Base-by-base conservation (phyloP, 2,113 vertebrate genomes). In the Peromyscus californicus region DNA sequence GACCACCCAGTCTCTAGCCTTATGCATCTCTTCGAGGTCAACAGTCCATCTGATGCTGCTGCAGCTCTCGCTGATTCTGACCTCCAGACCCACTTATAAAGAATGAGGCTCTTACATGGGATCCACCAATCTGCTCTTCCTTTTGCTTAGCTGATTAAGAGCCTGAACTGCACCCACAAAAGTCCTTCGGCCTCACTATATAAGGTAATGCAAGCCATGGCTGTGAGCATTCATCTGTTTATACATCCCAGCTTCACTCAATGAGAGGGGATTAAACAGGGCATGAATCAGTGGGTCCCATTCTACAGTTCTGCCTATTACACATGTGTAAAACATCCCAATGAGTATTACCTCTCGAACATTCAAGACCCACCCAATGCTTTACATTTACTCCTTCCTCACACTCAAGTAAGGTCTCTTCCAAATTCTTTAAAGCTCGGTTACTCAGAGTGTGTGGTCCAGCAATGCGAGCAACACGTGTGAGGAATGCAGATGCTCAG, bases 1-100 rank as follows among this genome's bases (percentile, higher is more conserved):
- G 3, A n/a, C 48, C 4, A 21, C 39, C 2, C 0, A 1, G 24
- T 7, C 29, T 22, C 61, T 0, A 29, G 59, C 39, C 36, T 84
- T 39, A 39, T 63, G 57, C 7, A 24, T 29, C 82, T 63, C 87
- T 54, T 72, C 69, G 11, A 90, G 72, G n/a, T 61, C 39, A 80
- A 22, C 3, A 31, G 36, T 13, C 51, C 4, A 61, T 86, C 5
- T 33, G 11, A 36, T 7, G 12, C 31, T 42, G 54, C 51, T 87
- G 91, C n/a, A 0, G 1, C 33, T 1, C 3, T 92, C 33, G 1
- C 42, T 33, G 17, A 24, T 65, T 21, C 7, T 93, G 36, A 39
- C 22, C 15, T 42, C 31, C 17, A 42, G 10, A 36, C 5, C 16
- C 33, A 75, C 22, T 59, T 63, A 39, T 19, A 36, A 83, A 83